Base-by-base conservation (phyloP, 2,113 vertebrate species). In the Nibea albiflora region DNA sequence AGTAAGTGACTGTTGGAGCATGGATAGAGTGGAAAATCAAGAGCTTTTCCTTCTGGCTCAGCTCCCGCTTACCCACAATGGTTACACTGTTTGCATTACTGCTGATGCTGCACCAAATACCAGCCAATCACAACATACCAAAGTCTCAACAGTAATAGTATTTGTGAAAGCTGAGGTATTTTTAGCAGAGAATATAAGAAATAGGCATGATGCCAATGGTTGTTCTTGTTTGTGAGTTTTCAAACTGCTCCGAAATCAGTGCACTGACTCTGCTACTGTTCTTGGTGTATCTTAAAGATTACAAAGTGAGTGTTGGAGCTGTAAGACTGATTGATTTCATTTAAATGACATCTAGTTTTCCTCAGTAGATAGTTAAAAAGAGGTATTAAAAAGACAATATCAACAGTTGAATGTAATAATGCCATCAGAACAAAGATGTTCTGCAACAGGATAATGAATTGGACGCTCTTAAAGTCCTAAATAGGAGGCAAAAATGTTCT, bases 401-500 rank as follows among this genome's bases (percentile, higher is more conserved):
- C 11, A 26, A 20, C 56, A 28, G 47, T 10, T 28, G 11, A 63
- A 39, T 63, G 16, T 35, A 39, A 35, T 68, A 20, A 24, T 17
- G 17, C 28, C 11, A 14, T 24, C 10, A 24, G 24, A n/a, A 39
- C 26, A 46, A 54, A 68, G 24, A 39, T 12, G 2, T 20, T 35
- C 24, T 15, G 31, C 67, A 2, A 26, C 31, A n/a, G 44, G 39
- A 72, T 57, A 8, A 15, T 49, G 14, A 47, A 69, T 66, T 19
- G 4, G 3, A 42, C 11, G 14, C 26, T 35, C 24, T 60, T 11
- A 31, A 39, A 39, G 35, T 35, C 7, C 4, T 8, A 35, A 63
- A 47, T 24, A 22, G 57, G 82, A 46, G 11, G 1, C 62, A 54
- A 61, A 46, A 81, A 76, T n/a, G 39, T 63, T 73, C 62, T 50